These are phyloP conservation scores for Myotis davidii DNA, from an alignment of 2,113 vertebrate species.

Conservation along the genomic window DNA sequence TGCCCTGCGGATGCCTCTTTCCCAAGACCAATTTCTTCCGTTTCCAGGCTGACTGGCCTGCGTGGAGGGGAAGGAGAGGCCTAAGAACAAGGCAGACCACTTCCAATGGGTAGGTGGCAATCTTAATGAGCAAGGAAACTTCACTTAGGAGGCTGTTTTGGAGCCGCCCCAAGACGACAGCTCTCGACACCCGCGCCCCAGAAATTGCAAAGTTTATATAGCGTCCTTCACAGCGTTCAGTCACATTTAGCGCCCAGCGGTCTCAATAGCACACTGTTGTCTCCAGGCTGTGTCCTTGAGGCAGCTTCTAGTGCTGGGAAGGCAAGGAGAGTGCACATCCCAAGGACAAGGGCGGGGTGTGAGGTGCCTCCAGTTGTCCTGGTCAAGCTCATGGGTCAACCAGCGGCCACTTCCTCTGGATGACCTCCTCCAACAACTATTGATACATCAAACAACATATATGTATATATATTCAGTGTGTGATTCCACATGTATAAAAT, in stretches of 20 bases:
- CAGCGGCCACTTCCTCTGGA: not conserved
- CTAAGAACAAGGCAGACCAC: not conserved
- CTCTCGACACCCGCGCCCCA: too few species aligned
- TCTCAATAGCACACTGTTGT: too few species aligned
- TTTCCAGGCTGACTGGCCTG: not conserved
- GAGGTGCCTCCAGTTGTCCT: not conserved
- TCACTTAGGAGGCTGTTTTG: not conserved
- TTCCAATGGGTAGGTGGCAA: not conserved
- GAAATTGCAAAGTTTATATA: not conserved
- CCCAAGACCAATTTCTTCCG: not conserved
- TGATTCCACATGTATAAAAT: not conserved
- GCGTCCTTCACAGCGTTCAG: not conserved
- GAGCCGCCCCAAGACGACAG: not conserved
- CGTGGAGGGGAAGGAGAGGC: too few species aligned
- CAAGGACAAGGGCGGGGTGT: not conserved
- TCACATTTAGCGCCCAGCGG: accelerated
- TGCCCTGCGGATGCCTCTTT: too few species aligned
- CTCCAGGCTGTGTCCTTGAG: not conserved
- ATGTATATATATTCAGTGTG: not conserved
- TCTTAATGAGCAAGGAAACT: not conserved
- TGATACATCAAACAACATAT: not conserved
- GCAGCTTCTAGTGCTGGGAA: not conserved
- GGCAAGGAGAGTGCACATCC: not conserved
- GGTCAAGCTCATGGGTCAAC: too few species aligned
- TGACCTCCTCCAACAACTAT: not conserved